Evolutionary conservation across 1,140 invertebrate species (phyloP), one percentile per base, ranked within the genome.

Genomic region (Rhysida immarginata): DNA sequence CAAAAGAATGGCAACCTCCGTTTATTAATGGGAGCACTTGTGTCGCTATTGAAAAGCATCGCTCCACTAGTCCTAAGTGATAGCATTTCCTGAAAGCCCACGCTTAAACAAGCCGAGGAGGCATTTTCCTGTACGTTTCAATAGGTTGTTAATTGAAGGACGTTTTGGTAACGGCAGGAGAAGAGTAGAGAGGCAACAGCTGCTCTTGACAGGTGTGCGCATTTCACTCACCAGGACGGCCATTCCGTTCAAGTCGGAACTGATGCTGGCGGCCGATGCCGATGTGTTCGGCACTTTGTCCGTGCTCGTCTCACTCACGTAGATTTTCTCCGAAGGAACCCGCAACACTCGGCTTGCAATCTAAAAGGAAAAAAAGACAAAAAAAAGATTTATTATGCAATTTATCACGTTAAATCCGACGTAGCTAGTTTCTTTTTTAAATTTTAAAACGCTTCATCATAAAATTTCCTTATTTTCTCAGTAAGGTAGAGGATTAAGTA

Each of bases 241-340:
- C 85, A 94, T 91, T 60, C 93, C 93, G 71, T 96, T 94, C 0
- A 97, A 67, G 77, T 97, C 93, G 1, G 91, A 94, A 8, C 86
- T 82, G 42, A 80, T 78, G 72, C 89, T 94, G 1, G 89, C 94
- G 25, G 93, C 92, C 14, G 93, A 94, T 0, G 92, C 77, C 23
- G 87, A 87, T 0, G 90, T 87, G 68, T 97, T 97, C 0, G 93
- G 90, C 0, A 96, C 89, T 73, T 92, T 95, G 65, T 94, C 88
- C 0, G 91, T 95, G 8, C 84, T 72, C 0, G 88, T 93, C 71
- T 96, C 93, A 51, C 77, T 77, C 23, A 94, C 89, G 65, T 92
- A 82, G 63, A 97, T 90, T 64, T 83, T 80, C 0, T 81, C 77
- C 8, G 77, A 66, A 26, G 86, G 77, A 21, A 94, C 80, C 29